Evolutionary conservation across 1,140 invertebrate genomes (phyloP), one percentile per base, ranked within the genome.

Genomic region (Dreissena polymorpha): DNA sequence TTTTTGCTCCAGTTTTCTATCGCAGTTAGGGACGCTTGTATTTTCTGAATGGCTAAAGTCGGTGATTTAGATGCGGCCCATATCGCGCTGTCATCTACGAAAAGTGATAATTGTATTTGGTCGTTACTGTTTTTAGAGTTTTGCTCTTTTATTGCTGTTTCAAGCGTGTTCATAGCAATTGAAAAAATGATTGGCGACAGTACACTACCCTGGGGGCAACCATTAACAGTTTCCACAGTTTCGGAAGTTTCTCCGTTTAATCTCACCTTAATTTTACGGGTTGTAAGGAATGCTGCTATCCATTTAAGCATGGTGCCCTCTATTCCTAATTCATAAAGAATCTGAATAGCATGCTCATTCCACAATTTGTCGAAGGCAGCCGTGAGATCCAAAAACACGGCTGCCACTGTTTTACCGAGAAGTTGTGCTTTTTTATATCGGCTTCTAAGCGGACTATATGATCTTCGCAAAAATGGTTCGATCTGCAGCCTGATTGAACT

Each of bases 251-350:
- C n/a, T n/a, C n/a, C n/a, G n/a, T n/a, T n/a, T n/a, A n/a, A n/a
- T n/a, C n/a, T n/a, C n/a, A n/a, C n/a, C n/a, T n/a, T 73, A 13
- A 73, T 73, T 51, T 16, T 8, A 13, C 70, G 51, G 13, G 14
- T 57, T 57, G 14, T 21, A 5, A 73, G 70, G 18, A 51, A 73
- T 0, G 8, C 53, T 3, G 14, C 23, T 0, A 57, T 0, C 70
- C 70, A 73, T 73, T 73, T 73, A 53, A 55, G 27, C 53, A 73
- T 73, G 14, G 10, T 18, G 3, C 70, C 70, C 25, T 55, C 55
- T 18, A 57, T 73, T 10, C 49, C 70, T 21, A 73, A 21, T 2
- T 18, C 2, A 39, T 55, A 0, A 1, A 73, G n/a, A 3, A 53
- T 18, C 50, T 10, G 14, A 8, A 16, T n/a, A 51, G 70, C n/a